Evolutionary conservation across 2,113 vertebrate species (phyloP), one percentile per base, ranked within the genome.

Genomic region (Cottus gobio): DNA sequence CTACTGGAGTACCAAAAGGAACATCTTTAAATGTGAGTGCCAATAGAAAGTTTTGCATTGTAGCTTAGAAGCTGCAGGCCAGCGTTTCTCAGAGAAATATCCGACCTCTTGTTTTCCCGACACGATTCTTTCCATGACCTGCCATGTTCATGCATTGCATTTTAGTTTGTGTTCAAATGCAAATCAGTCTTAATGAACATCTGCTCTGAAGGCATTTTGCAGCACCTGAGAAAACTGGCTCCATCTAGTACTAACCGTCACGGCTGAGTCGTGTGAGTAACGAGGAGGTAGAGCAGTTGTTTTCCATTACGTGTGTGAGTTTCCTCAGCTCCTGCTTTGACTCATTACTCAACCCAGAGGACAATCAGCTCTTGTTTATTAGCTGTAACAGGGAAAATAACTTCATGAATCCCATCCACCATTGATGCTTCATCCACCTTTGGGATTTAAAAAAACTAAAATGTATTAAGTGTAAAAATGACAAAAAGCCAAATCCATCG

Each of bases 381-480:
- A 80, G 85, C 85, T 71, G 48, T 75, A 89, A 89, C 83, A 52
- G 58, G 75, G 90, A 75, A 87, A 89, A 90, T 87, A 54, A 75
- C 79, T 84, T 76, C 37, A 72, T 62, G 57, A 64, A 75, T 85
- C 60, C 57, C 42, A 75, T 73, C 77, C 9, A 4, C 60, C 56
- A 50, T 9, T 26, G 44, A 26, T 67, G 71, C 31, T 30, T 8
- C 48, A 28, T 71, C 73, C 69, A 75, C 69, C 61, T 57, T 3
- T 2, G 42, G 0, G 52, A 72, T 68, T 71, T 62, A 71, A 72
- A 61, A 77, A 75, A n/a, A n/a, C n/a, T n/a, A n/a, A n/a, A 76
- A 84, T 46, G 3, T n/a, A 79, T 75, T 71, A 82, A 31, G 71
- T 30, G 37, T 31, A 67, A 86, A 73, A 84, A 61, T n/a, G 16